Conservation (phyloP, 2,113 vertebrate species). For the Saimiri boliviensis region DNA sequence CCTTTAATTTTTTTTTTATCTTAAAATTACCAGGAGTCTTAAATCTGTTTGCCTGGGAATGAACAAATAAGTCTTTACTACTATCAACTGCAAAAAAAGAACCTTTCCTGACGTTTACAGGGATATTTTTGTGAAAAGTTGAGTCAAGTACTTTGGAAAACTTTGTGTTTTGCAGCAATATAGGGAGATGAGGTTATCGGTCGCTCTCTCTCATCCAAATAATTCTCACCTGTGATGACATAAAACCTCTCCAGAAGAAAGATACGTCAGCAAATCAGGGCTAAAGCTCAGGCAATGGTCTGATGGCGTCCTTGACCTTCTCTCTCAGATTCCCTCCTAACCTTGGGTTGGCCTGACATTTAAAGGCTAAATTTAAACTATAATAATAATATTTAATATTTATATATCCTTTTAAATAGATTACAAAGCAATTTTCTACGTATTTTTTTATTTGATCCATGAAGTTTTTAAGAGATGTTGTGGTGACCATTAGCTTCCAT, state of each 20-base stretch:
- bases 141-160: constrained; percentile 22
- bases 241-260: background rate
- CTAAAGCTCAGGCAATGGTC: background rate
- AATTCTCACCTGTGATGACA: background rate
- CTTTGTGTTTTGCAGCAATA: background rate
- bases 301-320: background rate
- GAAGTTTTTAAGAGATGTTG: background rate
- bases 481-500: background rate
- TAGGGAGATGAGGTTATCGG: background rate
- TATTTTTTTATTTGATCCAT: background rate
- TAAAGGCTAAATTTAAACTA: background rate
- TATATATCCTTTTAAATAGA: background rate
- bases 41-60: constrained; percentile 34
- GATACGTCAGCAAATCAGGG: background rate
- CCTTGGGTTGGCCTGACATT: background rate
- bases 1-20: constrained; percentile 8
- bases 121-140: constrained; percentile 18
- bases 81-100: background rate
- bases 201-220: background rate
- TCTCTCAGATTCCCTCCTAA: background rate
- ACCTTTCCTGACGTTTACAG: background rate
- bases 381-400: background rate
- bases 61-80: constrained; percentile 24
- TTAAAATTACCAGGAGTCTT: background rate
- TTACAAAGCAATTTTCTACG: background rate